Percentiles rank a stretch among this genome's conserved stretches.
phyloP scores from a whole-genome alignment of 2,113 vertebrate genomes.

The Strix uralensis region DNA sequence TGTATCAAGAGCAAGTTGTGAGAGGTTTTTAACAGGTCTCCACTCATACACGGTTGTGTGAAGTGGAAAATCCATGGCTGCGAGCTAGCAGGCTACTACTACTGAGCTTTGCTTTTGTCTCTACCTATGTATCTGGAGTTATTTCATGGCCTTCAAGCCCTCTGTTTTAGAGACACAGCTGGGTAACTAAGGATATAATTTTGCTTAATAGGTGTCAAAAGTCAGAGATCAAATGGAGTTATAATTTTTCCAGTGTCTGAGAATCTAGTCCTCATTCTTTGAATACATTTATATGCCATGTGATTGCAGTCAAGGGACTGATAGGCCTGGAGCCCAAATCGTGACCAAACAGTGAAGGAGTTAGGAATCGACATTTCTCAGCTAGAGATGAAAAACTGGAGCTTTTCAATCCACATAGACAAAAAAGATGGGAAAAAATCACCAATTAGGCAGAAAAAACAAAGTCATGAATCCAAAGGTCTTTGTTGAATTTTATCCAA shows the following conservation, averaged over 20 bases:
- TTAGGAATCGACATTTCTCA: not conserved
- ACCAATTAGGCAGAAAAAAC: not conserved
- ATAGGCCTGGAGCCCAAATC: not conserved
- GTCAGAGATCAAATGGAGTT: not conserved
- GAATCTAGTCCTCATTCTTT: not conserved
- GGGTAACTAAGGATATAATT: not conserved
- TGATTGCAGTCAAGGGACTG: not conserved
- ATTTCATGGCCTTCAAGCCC: not conserved
- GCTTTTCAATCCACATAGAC: not conserved
- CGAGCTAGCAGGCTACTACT: not conserved
- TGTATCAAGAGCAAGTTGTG: not conserved
- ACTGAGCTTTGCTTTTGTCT: not conserved
- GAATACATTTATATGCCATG: not conserved
- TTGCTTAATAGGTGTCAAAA: conserved; percentile 4
- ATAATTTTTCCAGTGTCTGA: conserved; percentile 4
- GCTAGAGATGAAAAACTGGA: not conserved
- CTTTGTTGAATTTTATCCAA: not conserved
- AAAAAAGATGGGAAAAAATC: not conserved
- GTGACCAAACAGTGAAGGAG: not conserved
- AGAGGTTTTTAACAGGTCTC: not conserved
- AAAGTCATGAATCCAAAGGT: not conserved
- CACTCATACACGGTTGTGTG: not conserved
- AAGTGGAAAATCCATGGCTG: not conserved
- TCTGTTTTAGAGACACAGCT: not conserved
- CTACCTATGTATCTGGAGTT: not conserved